These are phyloP conservation scores for Genyomyrus donnyi DNA, from an alignment of 2,113 vertebrate genomes.

Conservation along the genomic window DNA sequence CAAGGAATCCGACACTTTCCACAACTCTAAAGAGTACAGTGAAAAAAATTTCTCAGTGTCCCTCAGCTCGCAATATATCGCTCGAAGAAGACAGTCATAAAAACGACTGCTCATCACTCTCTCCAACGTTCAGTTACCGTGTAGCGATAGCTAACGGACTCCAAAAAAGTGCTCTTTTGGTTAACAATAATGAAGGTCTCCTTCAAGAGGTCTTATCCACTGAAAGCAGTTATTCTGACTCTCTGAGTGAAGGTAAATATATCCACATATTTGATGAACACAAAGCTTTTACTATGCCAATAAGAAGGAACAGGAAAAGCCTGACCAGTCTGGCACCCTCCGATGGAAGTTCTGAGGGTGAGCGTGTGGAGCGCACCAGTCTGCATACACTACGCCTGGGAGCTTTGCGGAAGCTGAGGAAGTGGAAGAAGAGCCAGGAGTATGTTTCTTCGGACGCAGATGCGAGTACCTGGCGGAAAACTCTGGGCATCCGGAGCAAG, in stretches of 20 bases:
- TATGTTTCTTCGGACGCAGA: constrained; percentile 93
- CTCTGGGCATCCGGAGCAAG: constrained; percentile 90
- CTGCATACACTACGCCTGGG: constrained; percentile 83
- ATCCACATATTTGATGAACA: constrained; percentile 65
- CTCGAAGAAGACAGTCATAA: constrained; percentile 72
- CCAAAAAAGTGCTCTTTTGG: constrained; percentile 63
- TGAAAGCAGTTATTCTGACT: constrained; percentile 79
- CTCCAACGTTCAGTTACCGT: constrained; percentile 93
- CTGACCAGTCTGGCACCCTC: constrained; percentile 89
- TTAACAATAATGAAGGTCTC: constrained; percentile 69
- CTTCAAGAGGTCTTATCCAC: constrained; percentile 77
- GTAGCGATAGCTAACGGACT: constrained; percentile 95
- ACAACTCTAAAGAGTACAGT: constrained; percentile 86
- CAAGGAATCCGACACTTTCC: constrained; percentile 74
- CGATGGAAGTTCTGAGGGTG: constrained; percentile 91
- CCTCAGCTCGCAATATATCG: constrained; percentile 79
- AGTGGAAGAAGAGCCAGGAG: constrained; percentile 98
- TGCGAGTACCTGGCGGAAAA: constrained; percentile 85
- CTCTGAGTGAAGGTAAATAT: constrained; percentile 73
- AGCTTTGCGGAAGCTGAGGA: constrained; percentile 83
- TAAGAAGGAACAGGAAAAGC: constrained; percentile 90
- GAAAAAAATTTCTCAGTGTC: constrained; percentile 85
- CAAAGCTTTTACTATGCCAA: constrained; percentile 80
- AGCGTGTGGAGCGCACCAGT: constrained; percentile 74
- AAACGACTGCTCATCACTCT: constrained; percentile 85